These are phyloP conservation scores for Tipula helvola DNA, from an alignment of 2,888 invertebrate genomes.

Conservation along the genomic window DNA sequence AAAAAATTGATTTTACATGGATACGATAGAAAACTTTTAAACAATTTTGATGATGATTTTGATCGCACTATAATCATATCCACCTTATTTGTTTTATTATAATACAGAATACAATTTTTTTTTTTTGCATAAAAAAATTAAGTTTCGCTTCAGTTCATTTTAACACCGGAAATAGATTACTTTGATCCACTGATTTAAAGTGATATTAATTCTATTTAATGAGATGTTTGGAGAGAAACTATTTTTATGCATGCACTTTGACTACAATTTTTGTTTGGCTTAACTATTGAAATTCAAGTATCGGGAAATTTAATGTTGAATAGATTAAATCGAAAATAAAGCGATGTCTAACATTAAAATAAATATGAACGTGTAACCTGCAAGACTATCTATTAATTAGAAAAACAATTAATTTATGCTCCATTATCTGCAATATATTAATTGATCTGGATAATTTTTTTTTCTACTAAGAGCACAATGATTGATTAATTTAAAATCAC, in stretches of 20 bases:
- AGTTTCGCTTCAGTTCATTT: background rate
- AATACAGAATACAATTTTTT: background rate
- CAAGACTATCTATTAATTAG: too few species aligned
- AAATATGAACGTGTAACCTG: background rate
- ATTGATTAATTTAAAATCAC: too few species aligned
- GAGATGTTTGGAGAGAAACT: background rate
- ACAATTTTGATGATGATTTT: background rate
- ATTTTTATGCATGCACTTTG: background rate
- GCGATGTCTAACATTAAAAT: background rate
- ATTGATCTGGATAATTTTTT: too few species aligned
- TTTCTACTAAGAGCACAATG: too few species aligned
- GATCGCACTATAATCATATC: background rate
- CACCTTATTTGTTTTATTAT: constrained; percentile 4
- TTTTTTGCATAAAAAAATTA: background rate
- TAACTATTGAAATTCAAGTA: background rate
- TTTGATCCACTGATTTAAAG: background rate
- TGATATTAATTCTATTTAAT: background rate
- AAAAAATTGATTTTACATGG: constrained; percentile 8
- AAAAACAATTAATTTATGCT: too few species aligned
- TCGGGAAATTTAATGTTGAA: background rate
- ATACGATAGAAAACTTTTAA: background rate
- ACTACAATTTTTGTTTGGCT: background rate
- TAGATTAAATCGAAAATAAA: background rate
- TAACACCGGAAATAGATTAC: background rate
- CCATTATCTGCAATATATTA: too few species aligned